These are phyloP conservation scores for Diadumene lineata DNA, from an alignment of 92 coral and sea anemone species.

Conservation along the genomic window DNA sequence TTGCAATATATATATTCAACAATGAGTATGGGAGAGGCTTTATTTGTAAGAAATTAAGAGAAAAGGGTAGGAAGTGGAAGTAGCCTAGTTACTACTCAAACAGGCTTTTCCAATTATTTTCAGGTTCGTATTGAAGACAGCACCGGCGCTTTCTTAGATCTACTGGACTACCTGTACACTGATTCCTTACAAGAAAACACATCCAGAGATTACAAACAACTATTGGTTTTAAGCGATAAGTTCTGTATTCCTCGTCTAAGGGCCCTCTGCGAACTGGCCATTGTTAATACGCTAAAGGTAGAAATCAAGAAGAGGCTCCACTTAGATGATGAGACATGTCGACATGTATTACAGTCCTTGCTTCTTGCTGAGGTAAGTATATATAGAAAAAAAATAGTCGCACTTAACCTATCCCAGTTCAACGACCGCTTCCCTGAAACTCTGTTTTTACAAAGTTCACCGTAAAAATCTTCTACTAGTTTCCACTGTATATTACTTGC, in stretches of 20 bases:
- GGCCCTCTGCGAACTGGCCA: constrained; percentile 65
- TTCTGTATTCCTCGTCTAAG: constrained; percentile 72
- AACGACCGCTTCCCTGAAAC: too few species aligned
- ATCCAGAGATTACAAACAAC: constrained; percentile 50
- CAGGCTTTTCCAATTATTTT: not conserved
- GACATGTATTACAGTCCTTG: constrained; percentile 44
- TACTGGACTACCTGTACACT: constrained; percentile 74
- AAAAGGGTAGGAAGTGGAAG: too few species aligned
- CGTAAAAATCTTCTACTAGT: not conserved
- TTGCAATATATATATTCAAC: too few species aligned
- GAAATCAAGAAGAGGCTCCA: constrained; percentile 46
- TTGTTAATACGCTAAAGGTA: constrained; percentile 36
- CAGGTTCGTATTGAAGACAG: constrained; percentile 70
- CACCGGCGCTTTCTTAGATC: constrained; percentile 59
- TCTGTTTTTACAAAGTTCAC: too few species aligned
- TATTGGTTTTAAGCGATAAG: constrained; percentile 75
- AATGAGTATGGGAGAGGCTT: too few species aligned
- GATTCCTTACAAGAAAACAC: constrained; percentile 48
- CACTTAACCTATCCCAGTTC: too few species aligned
- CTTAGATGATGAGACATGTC: constrained; percentile 44
- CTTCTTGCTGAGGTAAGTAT: constrained; percentile 58
- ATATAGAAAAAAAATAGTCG: too few species aligned
- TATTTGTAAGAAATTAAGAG: too few species aligned
- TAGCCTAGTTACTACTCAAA: too few species aligned
- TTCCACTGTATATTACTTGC: too few species aligned